Evolutionary conservation across 2,888 invertebrate species (phyloP), one percentile per base, ranked within the genome.

Genomic region (Celastrina argiolus): DNA sequence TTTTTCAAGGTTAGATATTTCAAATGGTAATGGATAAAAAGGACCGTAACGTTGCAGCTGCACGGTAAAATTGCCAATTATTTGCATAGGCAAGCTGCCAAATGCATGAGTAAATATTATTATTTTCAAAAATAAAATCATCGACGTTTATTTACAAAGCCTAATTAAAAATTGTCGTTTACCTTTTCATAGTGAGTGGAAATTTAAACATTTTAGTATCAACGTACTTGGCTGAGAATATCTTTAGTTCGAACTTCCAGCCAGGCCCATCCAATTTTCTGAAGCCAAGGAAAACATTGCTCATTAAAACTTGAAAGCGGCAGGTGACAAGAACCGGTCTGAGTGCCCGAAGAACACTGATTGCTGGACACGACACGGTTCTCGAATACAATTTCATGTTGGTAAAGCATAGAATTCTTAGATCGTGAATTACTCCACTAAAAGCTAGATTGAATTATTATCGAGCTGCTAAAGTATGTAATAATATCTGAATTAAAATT

Each of bases 301-400:
- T 22, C 22, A 22, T 51, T 51, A 51, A 26, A 26, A 51, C 22
- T 51, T 51, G 51, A 51, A 51, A 51, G 51, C 51, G 51, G 51
- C 51, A 51, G 51, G 22, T 51, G 51, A 51, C 51, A 26, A 26
- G 51, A 51, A 51, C 51, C 22, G 51, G 51, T 51, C 51, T 16
- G 51, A 51, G 51, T 51, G 51, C 22, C 51, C 51, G 51, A 51
- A 51, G 51, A 51, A 26, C 51, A 51, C 51, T 26, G 51, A 51
- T 22, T 51, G 51, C 26, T 51, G 51, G 51, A 51, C 51, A 26
- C 51, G 26, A 51, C 51, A 51, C 14, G 51, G 14, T 22, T 22
- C 22, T 26, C 14, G 14, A 51, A 26, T 51, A 51, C 51, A 51
- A 51, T 51, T 51, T 51, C 22, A 51, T 51, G 22, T 51, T 22